Percentiles rank a stretch among this genome's conserved stretches.
Conservation (phyloP, 2,797 vertebrate species). For the Anguilla megastoma region DNA sequence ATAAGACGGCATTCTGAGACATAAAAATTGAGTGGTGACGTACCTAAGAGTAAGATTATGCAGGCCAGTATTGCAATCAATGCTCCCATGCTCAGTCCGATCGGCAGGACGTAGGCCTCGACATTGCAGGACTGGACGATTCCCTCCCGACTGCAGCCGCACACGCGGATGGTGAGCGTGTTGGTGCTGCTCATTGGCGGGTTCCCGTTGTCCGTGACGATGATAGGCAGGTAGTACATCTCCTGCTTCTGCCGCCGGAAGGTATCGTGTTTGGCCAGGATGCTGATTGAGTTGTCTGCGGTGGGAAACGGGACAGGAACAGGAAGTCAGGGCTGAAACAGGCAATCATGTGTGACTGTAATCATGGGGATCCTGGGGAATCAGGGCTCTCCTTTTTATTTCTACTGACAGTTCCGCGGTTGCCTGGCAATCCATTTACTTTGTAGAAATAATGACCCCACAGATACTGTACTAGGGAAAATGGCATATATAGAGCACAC, state of each 20-base stretch:
- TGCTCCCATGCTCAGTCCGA: slow-evolving; percentile 99
- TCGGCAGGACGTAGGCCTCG: slow-evolving; percentile 93
- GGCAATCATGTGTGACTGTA: background rate
- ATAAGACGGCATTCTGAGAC: background rate
- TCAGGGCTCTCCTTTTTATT: background rate
- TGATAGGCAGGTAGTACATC: slow-evolving; percentile 90
- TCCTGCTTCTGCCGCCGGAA: slow-evolving; percentile 96
- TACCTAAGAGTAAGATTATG: slow-evolving; percentile 93
- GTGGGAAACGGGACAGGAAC: slow-evolving; percentile 37
- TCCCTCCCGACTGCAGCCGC: slow-evolving; percentile 91
- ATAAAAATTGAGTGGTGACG: slow-evolving; percentile 44
- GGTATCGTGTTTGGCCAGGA: slow-evolving; percentile 89
- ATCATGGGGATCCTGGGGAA: background rate
- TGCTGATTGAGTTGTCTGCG: slow-evolving; percentile 93
- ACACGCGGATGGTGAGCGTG: slow-evolving; percentile 95
- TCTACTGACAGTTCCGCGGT: background rate
- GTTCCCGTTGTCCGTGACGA: slow-evolving; percentile 91
- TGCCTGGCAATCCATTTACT: background rate
- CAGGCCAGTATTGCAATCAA: slow-evolving; percentile 96
- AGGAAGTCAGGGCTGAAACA: slow-evolving; percentile 10
- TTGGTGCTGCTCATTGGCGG: slow-evolving; percentile 97
- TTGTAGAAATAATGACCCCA: background rate
- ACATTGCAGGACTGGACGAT: slow-evolving; percentile 92
- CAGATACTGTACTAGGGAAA: background rate
- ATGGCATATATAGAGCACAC: background rate